These are phyloP conservation scores for Lepus townsendii DNA, from an alignment of 2,797 vertebrate species.

Conservation along the genomic window DNA sequence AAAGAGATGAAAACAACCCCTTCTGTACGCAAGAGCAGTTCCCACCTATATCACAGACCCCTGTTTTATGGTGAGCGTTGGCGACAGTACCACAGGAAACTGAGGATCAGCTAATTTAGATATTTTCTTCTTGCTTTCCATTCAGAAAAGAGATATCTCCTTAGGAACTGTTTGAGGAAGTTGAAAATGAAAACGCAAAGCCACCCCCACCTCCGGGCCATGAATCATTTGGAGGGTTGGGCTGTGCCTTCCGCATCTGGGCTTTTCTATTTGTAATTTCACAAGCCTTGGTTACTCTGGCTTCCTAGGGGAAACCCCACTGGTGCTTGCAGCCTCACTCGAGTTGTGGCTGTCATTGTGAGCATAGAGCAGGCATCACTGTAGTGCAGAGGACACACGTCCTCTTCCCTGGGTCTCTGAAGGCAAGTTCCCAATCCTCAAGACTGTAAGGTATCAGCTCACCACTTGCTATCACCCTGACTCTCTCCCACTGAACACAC, in stretches of 20 bases:
- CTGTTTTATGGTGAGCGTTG: background rate
- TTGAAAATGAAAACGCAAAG: conserved; percentile 33
- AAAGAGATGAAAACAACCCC: too few relatives aligned
- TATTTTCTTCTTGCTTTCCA: background rate
- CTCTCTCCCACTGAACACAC: background rate
- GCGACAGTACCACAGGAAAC: background rate
- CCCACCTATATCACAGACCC: background rate
- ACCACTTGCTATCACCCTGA: too few relatives aligned
- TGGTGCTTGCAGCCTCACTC: background rate
- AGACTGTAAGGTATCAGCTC: background rate
- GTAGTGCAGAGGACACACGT: background rate
- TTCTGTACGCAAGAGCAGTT: background rate
- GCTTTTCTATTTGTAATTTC: conserved; percentile 65
- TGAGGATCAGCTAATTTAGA: background rate
- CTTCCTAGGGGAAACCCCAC: conserved; percentile 56
- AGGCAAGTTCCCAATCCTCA: background rate
- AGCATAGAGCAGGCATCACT: background rate
- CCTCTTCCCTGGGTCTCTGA: background rate
- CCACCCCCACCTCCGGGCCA: background rate
- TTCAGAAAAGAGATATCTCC: background rate
- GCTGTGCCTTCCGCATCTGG: background rate
- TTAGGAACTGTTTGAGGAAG: conserved; percentile 37
- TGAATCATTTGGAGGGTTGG: conserved; percentile 45
- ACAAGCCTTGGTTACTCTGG: conserved; percentile 20
- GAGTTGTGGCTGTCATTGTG: background rate